A percentile compares a stretch with the other conserved stretches of the same genome.
phyloP scores from a whole-genome alignment of 2,113 vertebrate genomes.

The Onychorhynchus coronatus region DNA sequence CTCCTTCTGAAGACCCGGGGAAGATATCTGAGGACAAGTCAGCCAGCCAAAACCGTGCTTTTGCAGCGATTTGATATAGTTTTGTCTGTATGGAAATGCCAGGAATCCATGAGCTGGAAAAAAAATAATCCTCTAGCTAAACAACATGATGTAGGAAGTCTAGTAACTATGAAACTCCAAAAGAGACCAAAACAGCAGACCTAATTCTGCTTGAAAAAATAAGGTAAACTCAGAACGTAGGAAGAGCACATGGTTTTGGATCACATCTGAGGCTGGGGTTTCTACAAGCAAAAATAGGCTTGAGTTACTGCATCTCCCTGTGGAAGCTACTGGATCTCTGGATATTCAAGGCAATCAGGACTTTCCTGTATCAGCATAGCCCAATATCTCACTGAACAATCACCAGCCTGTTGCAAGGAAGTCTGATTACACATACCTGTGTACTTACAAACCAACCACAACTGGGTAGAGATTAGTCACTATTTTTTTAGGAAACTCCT shows the following conservation, averaged over 20 bases:
- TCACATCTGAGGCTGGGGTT: background rate
- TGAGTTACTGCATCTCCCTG: background rate
- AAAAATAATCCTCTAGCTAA: background rate
- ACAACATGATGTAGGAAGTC: background rate
- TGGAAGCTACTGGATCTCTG: background rate
- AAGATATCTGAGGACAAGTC: background rate
- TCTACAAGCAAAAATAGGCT: background rate
- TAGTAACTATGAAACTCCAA: background rate
- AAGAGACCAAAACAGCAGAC: background rate
- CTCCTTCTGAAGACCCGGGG: background rate
- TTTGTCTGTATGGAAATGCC: background rate
- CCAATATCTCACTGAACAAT: background rate
- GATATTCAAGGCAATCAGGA: background rate
- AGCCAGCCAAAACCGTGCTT: background rate
- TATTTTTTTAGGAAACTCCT: background rate
- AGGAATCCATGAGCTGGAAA: background rate
- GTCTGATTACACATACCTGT: background rate
- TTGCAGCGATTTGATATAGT: background rate
- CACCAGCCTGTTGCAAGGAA: background rate
- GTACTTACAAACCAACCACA: background rate
- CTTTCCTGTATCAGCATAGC: rapidly evolving
- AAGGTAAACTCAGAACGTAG: background rate
- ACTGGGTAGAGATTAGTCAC: background rate
- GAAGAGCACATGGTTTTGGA: background rate
- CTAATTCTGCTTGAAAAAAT: background rate